A percentile compares a stretch with the other conserved stretches of the same genome.
Conservation (phyloP, 35 echinoderm and acorn worm genomes). For the Stichopus chloronotus region DNA sequence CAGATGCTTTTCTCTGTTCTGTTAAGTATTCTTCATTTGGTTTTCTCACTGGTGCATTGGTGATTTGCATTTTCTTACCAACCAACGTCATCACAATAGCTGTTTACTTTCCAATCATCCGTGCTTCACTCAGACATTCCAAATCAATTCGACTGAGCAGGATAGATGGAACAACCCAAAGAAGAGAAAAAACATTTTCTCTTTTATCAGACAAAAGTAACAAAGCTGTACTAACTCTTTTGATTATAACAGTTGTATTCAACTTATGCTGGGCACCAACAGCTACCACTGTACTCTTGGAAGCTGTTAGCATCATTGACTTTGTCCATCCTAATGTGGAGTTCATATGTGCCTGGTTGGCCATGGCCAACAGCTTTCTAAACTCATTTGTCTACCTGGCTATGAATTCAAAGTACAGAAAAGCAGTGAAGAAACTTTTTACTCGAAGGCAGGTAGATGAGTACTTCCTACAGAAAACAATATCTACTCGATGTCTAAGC, state of each 20-base stretch:
- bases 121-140: slow-evolving; percentile 22
- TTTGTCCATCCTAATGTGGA: not conserved
- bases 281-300: not conserved
- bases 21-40: slow-evolving; percentile 1
- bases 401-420: slow-evolving; percentile 37
- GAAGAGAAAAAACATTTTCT: not conserved
- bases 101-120: slow-evolving; percentile 17
- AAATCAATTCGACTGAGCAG: not conserved
- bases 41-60: not conserved
- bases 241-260: slow-evolving; percentile 34
- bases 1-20: not conserved
- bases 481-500: not conserved
- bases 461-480: not conserved
- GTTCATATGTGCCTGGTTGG: slow-evolving; percentile 30
- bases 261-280: slow-evolving; percentile 49
- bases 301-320: not conserved
- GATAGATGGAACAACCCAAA: not conserved
- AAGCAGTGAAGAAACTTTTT: slow-evolving; percentile 20
- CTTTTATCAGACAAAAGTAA: not conserved
- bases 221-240: slow-evolving; percentile 7
- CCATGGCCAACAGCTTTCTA: slow-evolving; percentile 44
- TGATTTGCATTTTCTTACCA: not conserved
- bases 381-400: slow-evolving; percentile 45
- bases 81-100: slow-evolving; percentile 15
- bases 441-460: not conserved